Conservation (phyloP, 2,888 invertebrate species). For the Hydriomena furcata region DNA sequence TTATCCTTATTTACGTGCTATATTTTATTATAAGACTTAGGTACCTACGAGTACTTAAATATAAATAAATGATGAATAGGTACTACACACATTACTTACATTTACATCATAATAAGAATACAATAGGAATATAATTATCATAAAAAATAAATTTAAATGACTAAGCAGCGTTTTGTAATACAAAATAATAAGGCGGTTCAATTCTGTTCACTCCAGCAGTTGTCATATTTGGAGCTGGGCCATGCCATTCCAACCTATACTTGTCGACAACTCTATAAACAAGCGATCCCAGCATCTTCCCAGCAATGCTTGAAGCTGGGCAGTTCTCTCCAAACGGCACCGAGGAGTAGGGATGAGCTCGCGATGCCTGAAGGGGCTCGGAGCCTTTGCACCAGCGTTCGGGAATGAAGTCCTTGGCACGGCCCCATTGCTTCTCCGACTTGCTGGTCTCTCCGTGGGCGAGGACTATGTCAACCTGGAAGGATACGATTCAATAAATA, state of each 20-base stretch:
- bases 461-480: conserved; percentile 73
- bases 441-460: conserved; percentile 72
- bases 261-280: conserved; percentile 60
- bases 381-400: conserved; percentile 72
- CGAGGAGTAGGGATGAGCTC: conserved; percentile 64
- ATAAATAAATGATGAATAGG: conserved; percentile 1
- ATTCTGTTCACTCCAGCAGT: conserved; percentile 67
- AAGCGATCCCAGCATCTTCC: conserved; percentile 59
- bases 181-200: conserved; percentile 70
- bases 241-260: conserved; percentile 77
- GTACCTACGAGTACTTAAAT: no score
- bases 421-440: conserved; percentile 66
- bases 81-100: no score
- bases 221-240: conserved; percentile 56
- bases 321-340: conserved; percentile 69
- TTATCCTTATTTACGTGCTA: conserved; percentile 11
- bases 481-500: background rate
- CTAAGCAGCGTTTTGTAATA: conserved; percentile 67
- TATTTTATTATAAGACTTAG: conserved; percentile 2
- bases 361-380: conserved; percentile 61
- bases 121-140: no score
- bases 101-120: no score
- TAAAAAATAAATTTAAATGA: background rate
- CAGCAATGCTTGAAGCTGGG: conserved; percentile 61
- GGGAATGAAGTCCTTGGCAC: conserved; percentile 68